Conservation (phyloP, 2,888 invertebrate genomes). For the Amphiduros pacificus region DNA sequence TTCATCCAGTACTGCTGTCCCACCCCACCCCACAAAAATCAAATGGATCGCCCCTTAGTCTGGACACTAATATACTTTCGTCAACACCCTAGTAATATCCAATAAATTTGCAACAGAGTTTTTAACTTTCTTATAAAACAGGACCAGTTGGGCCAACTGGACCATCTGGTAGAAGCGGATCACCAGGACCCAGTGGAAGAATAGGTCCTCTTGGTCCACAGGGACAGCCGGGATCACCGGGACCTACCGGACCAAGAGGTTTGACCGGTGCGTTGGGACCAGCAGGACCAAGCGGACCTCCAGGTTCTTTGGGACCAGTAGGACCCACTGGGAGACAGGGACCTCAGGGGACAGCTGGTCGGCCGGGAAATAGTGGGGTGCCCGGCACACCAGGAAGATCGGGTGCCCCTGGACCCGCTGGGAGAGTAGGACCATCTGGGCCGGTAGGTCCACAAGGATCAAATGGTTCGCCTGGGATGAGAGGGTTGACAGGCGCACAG, state of each 20-base stretch:
- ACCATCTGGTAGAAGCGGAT: constrained; percentile 4
- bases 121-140: constrained; percentile 6
- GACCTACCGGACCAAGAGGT: constrained; percentile 21
- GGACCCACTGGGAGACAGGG: neutral
- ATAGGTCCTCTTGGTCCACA: constrained; percentile 11
- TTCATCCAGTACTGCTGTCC: too few relatives aligned
- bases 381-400: constrained; percentile 68
- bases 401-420: constrained; percentile 66
- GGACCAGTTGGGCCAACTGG: constrained; percentile 19
- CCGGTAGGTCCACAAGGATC: neutral
- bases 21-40: too few relatives aligned
- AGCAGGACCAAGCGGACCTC: constrained; percentile 61
- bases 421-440: constrained; percentile 49
- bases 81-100: too few relatives aligned
- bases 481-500: constrained; percentile 64
- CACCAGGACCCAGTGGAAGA: neutral
- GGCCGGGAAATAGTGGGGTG: neutral
- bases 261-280: constrained; percentile 65
- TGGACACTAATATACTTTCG: too few relatives aligned
- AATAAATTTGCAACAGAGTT: too few relatives aligned
- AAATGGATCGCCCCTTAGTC: too few relatives aligned
- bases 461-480: constrained; percentile 72
- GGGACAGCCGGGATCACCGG: constrained; percentile 9
- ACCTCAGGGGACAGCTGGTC: neutral
- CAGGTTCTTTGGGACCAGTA: neutral